phyloP scores from a whole-genome alignment of 2,113 vertebrate genomes.

The Hippoglossus stenolepis region DNA sequence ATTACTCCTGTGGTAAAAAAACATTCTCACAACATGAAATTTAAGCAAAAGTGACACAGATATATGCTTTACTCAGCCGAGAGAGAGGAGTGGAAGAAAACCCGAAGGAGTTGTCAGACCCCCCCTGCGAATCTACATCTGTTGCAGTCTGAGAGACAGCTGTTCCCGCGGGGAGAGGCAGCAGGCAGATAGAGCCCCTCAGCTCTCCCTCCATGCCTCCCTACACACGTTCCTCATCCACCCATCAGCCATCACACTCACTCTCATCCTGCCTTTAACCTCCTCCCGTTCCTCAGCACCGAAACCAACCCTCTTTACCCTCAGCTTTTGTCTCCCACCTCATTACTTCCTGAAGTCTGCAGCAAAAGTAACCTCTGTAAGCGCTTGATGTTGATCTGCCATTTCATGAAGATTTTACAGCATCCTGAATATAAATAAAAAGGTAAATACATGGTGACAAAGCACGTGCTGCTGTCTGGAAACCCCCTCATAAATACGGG shows the following conservation, averaged over 20 bases:
- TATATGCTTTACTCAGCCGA: slow-evolving; percentile 18
- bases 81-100: slow-evolving; percentile 26
- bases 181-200: slow-evolving; percentile 66
- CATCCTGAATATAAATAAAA: background rate
- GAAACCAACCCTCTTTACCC: slow-evolving; percentile 19
- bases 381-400: too few species aligned
- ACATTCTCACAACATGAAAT: background rate
- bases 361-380: too few species aligned
- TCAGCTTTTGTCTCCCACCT: slow-evolving; percentile 39
- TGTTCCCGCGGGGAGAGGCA: slow-evolving; percentile 78
- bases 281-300: background rate
- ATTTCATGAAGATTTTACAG: background rate
- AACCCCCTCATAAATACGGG: background rate
- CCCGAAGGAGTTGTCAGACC: slow-evolving; percentile 46
- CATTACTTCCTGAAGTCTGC: slow-evolving; percentile 26
- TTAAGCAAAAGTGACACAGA: slow-evolving; percentile 10
- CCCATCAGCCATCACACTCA: slow-evolving; percentile 47
- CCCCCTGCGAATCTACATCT: slow-evolving; percentile 75
- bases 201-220: slow-evolving; percentile 34
- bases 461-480: slow-evolving; percentile 12
- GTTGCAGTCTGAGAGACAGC: slow-evolving; percentile 74
- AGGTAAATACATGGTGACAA: slow-evolving; percentile 21
- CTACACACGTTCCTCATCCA: slow-evolving; percentile 49
- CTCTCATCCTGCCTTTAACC: slow-evolving; percentile 18
- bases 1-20: background rate